Evolutionary conservation across 2,888 invertebrate species (phyloP).

Genomic region (Bursaphelenchus okinawaensis): DNA sequence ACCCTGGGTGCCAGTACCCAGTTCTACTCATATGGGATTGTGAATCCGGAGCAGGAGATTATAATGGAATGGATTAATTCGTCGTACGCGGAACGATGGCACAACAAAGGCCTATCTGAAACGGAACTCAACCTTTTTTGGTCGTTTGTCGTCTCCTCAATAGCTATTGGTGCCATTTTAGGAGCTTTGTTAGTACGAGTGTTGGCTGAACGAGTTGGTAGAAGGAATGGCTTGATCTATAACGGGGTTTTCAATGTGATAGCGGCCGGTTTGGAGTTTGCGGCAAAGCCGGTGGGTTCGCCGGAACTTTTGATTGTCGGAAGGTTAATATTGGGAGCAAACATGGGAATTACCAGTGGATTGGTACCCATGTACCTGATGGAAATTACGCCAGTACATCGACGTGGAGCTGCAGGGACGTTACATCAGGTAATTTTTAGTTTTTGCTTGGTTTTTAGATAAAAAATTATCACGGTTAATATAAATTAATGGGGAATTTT

Average conservation of each 20-base stretch:
- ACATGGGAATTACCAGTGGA: slow-evolving; percentile 60
- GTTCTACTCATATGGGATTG: slow-evolving; percentile 53
- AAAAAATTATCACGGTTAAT: neutral
- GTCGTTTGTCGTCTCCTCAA: slow-evolving; percentile 59
- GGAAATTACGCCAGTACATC: slow-evolving; percentile 59
- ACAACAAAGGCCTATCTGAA: neutral
- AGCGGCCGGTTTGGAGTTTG: slow-evolving; percentile 58
- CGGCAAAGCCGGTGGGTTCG: slow-evolving; percentile 56
- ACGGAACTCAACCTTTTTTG: slow-evolving; percentile 54
- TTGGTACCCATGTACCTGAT: slow-evolving; percentile 52
- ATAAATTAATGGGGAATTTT: too few relatives aligned
- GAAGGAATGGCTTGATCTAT: slow-evolving; percentile 49
- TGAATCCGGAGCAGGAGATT: slow-evolving; percentile 49
- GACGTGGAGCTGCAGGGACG: slow-evolving; percentile 60
- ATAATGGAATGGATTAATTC: slow-evolving; percentile 48
- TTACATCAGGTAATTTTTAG: slow-evolving; percentile 53
- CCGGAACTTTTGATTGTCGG: slow-evolving; percentile 61
- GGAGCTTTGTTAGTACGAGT: slow-evolving; percentile 56
- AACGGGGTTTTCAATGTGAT: slow-evolving; percentile 56
- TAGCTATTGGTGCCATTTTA: slow-evolving; percentile 50
- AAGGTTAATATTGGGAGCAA: slow-evolving; percentile 58
- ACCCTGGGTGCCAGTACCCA: slow-evolving; percentile 56
- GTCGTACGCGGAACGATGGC: slow-evolving; percentile 43
- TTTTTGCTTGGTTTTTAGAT: neutral
- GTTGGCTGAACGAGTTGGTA: slow-evolving; percentile 59